These are phyloP conservation scores for Onychomys leucogaster DNA, from an alignment of 2,797 vertebrate species.

Conservation along the genomic window DNA sequence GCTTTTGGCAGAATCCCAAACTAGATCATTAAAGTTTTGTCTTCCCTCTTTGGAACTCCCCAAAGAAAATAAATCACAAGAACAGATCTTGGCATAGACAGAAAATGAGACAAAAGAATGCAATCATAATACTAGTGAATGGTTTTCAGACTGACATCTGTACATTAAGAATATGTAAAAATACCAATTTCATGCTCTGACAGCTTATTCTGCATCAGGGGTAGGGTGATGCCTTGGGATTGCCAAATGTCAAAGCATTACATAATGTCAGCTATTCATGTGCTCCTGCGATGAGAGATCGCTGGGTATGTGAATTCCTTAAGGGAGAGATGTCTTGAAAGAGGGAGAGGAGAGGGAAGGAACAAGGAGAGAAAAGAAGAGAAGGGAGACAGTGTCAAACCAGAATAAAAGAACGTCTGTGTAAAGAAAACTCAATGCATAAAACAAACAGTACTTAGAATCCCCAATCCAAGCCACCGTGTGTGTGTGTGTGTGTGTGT, in stretches of 20 bases:
- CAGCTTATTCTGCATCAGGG: constrained; percentile 88
- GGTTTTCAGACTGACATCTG: constrained; percentile 88
- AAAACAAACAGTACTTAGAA: constrained; percentile 44
- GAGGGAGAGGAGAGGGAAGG: constrained; percentile 48
- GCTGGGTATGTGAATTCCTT: constrained; percentile 73
- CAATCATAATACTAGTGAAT: constrained; percentile 82
- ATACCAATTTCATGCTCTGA: constrained; percentile 90
- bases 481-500: neutral
- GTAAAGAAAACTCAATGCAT: constrained; percentile 48
- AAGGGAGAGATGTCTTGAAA: constrained; percentile 78
- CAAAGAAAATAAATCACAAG: constrained; percentile 79
- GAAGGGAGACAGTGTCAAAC: constrained; percentile 38
- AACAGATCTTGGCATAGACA: constrained; percentile 75
- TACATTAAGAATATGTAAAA: constrained; percentile 90
- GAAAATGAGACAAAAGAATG: constrained; percentile 84
- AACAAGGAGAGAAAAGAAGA: constrained; percentile 71
- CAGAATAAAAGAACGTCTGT: constrained; percentile 52
- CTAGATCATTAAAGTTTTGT: constrained; percentile 78
- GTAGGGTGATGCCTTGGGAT: constrained; percentile 85
- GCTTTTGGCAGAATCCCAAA: constrained; percentile 72
- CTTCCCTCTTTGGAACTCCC: constrained; percentile 64
- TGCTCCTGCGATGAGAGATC: constrained; percentile 77
- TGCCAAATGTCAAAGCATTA: constrained; percentile 88
- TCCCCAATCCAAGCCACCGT: neutral
- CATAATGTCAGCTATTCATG: constrained; percentile 84